phyloP scores from a whole-genome alignment of 2,797 vertebrate genomes.

The Ctenosaura bakeri region DNA sequence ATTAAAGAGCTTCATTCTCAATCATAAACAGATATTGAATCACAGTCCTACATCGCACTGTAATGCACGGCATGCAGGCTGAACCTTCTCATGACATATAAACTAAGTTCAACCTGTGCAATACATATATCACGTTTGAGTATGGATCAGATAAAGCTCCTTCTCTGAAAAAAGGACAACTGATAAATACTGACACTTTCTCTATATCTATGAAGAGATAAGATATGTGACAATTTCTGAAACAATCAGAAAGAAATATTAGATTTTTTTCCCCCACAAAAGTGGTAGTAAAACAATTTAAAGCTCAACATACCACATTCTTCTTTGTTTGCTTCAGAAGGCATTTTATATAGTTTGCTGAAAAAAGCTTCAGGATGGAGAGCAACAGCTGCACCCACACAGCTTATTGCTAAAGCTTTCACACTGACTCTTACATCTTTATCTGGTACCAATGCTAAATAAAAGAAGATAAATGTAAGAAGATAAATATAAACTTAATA shows the following conservation, averaged over 20 bases:
- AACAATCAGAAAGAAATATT: neutral
- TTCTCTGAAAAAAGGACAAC: neutral
- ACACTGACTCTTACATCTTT: conserved; percentile 96
- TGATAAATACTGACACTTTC: neutral
- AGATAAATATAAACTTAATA: neutral
- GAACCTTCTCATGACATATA: no score
- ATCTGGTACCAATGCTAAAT: conserved; percentile 90
- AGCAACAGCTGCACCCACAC: conserved; percentile 90
- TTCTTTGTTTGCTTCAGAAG: conserved; percentile 83
- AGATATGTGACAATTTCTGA: neutral
- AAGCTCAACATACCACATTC: conserved; percentile 80
- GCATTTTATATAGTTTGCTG: conserved; percentile 89
- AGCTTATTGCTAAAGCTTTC: conserved; percentile 95
- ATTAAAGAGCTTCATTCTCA: neutral
- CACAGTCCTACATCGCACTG: neutral
- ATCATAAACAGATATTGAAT: neutral
- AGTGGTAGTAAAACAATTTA: neutral
- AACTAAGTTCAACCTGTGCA: no score
- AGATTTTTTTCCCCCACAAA: neutral
- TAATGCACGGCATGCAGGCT: neutral
- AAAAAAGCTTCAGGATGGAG: conserved; percentile 95
- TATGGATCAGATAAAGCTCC: neutral
- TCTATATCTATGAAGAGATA: neutral
- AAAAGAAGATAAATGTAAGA: conserved; percentile 56
- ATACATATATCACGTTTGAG: neutral